phyloP scores from a whole-genome alignment of 2,888 invertebrate species.

The Dinocampus coccinellae region DNA sequence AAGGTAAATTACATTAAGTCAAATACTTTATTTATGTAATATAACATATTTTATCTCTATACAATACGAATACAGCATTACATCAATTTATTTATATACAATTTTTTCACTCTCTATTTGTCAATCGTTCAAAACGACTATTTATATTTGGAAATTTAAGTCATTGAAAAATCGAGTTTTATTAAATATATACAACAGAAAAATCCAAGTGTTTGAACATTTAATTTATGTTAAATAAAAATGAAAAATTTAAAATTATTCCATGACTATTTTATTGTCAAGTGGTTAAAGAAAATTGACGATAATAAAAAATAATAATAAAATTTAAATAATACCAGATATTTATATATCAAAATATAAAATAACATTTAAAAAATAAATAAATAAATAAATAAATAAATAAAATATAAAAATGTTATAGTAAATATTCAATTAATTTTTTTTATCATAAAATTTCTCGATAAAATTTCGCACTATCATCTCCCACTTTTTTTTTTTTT shows the following conservation, averaged over 20 bases:
- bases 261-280: not conserved
- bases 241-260: not conserved
- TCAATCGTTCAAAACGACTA: slow-evolving; percentile 4
- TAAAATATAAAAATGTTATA: too few species aligned
- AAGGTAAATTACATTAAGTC: too few species aligned
- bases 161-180: not conserved
- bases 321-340: not conserved
- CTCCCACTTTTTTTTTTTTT: not conserved
- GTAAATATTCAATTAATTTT: too few species aligned
- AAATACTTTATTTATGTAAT: too few species aligned
- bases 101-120: slow-evolving; percentile 23
- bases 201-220: not conserved
- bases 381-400: too few species aligned
- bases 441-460: too few species aligned
- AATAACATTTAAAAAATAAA: not conserved
- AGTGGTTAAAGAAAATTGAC: not conserved
- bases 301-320: not conserved
- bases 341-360: not conserved
- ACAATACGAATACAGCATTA: too few species aligned
- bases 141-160: slow-evolving; percentile 1
- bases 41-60: too few species aligned
- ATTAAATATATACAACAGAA: not conserved
- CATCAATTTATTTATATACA: not conserved
- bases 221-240: not conserved
- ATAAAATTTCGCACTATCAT: too few species aligned